A percentile compares a stretch with the other conserved stretches of the same genome.
These are phyloP conservation scores for Caranx ignobilis DNA, from an alignment of 2,113 vertebrate species.

Conservation along the genomic window DNA sequence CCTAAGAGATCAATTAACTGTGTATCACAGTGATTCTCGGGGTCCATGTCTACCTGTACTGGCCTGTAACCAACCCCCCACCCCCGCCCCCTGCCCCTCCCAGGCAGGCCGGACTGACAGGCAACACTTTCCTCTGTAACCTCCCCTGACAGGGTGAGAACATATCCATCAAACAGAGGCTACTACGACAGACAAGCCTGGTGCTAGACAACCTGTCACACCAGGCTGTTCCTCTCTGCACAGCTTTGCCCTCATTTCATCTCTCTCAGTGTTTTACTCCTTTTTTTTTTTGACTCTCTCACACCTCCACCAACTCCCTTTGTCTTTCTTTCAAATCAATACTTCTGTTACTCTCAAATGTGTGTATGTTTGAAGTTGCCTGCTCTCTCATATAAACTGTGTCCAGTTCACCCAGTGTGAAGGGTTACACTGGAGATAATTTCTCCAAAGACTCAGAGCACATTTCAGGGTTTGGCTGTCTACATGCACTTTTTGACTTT, in stretches of 20 bases:
- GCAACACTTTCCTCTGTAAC: conserved; percentile 76
- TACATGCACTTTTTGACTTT: neutral
- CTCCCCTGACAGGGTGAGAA: conserved; percentile 76
- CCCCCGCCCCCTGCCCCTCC: conserved; percentile 31
- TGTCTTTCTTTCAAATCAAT: conserved; percentile 51
- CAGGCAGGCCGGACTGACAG: conserved; percentile 69
- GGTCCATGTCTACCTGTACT: conserved; percentile 57
- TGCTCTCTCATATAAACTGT: conserved; percentile 9
- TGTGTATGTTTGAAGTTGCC: conserved; percentile 36
- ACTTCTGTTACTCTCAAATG: conserved; percentile 46
- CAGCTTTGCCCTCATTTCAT: conserved; percentile 70
- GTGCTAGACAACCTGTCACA: conserved; percentile 77
- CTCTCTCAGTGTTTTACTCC: conserved; percentile 45
- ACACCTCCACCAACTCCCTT: conserved; percentile 19
- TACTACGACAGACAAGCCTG: conserved; percentile 68
- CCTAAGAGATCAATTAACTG: conserved; percentile 80
- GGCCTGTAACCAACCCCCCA: conserved; percentile 37
- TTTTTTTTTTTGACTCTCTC: conserved; percentile 43
- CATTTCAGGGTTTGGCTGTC: neutral
- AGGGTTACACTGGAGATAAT: conserved; percentile 3
- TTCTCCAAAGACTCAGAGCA: conserved; percentile 20
- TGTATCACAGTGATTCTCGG: conserved; percentile 69
- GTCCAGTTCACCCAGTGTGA: conserved; percentile 16
- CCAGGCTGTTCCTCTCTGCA: conserved; percentile 53
- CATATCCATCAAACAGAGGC: conserved; percentile 75